phyloP scores from a whole-genome alignment of 35 echinoderm and acorn worm genomes.

The Apostichopus californicus region DNA sequence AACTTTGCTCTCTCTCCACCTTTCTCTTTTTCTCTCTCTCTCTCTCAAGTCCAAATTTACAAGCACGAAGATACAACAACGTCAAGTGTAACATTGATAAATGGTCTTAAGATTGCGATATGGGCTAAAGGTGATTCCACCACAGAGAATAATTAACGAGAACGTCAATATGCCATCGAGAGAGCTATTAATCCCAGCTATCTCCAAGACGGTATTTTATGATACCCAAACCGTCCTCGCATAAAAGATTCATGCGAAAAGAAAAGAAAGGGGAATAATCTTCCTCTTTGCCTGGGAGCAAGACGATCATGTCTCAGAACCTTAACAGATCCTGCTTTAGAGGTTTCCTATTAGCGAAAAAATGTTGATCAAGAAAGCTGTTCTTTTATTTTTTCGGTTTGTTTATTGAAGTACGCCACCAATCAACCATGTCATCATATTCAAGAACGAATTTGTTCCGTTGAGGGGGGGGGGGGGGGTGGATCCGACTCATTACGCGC shows the following conservation, averaged over 20 bases:
- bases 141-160: conserved; percentile 9
- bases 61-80: background rate
- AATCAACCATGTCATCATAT: too few species aligned
- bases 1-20: background rate
- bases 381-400: too few species aligned
- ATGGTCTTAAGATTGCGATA: conserved; percentile 5
- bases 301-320: too few species aligned
- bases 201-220: background rate
- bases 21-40: background rate
- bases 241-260: background rate
- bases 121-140: background rate
- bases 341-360: too few species aligned
- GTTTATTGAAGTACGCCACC: too few species aligned
- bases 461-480: too few species aligned
- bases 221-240: background rate
- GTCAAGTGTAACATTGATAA: background rate
- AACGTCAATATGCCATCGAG: background rate
- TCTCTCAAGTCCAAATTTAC: background rate
- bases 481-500: too few species aligned
- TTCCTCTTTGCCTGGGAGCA: too few species aligned
- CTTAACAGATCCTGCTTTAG: too few species aligned
- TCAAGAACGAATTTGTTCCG: too few species aligned
- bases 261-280: too few species aligned
- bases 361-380: too few species aligned
- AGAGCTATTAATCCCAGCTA: conserved; percentile 3